Base-by-base conservation (phyloP, 1,140 invertebrate species). In the Drosophila nigrodunni region DNA sequence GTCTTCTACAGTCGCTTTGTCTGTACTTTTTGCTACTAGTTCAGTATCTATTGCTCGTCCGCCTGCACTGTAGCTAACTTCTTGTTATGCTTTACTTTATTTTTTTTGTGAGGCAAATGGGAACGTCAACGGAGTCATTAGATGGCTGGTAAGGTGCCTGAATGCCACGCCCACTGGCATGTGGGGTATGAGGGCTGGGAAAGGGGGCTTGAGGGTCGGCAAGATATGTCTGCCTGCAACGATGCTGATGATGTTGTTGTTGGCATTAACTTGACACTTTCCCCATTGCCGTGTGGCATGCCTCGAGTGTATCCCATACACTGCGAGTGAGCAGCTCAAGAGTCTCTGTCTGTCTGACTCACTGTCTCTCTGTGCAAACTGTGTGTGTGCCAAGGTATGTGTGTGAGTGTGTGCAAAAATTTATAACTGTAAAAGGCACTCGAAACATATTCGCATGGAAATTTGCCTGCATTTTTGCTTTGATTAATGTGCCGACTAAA, bases 231-330 rank as follows among this genome's bases (percentile, higher is more conserved):
- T 52, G 34, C 30, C 21, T 54, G 57, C 57, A 59, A 59, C 41
- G 49, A 7, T 65, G 62, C 46, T 55, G 62, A 44, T 73, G 62
- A 44, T 73, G 30, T 69, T 78, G 78, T 77, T 82, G 75, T 55
- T 86, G 82, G 82, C 82, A 86, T 86, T 87, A 87, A 87, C 82
- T 82, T 87, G 82, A 87, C 82, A 87, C 82, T 87, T 87, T 82
- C 76, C 77, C 79, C 79, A 87, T 87, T 76, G 82, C 78, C 79
- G 82, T 82, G 78, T 87, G 78, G 69, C 77, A 86, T 64, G 59
- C 73, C 67, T 71, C 52, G 60, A 65, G 62, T 44, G 55, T 64
- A 58, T 62, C 59, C 49, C 30, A 64, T 39, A 57, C 34, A 47
- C 47, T 58, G 62, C 47, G 18, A 52, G 61, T 57, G 69, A 62